Percentiles rank a stretch among this genome's conserved stretches.
These are phyloP conservation scores for Metopolophium dirhodum DNA, from an alignment of 1,140 invertebrate genomes.

Conservation along the genomic window DNA sequence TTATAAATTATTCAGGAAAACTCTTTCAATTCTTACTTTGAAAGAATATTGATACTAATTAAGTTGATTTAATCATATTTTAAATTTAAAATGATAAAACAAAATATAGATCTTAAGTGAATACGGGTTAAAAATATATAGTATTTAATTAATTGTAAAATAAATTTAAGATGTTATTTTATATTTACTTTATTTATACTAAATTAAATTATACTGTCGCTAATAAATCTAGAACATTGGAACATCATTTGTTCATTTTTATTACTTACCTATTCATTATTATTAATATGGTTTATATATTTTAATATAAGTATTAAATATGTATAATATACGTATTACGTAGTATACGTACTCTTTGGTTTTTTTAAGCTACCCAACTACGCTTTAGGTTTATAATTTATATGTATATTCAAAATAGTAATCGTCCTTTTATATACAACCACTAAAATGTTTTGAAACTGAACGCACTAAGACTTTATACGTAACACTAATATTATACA, in stretches of 20 bases:
- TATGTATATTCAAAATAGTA: background rate
- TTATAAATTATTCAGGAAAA: background rate
- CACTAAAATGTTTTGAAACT: background rate
- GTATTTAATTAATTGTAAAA: background rate
- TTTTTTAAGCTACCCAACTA: background rate
- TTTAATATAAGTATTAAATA: background rate
- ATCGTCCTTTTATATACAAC: background rate
- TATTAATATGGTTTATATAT: background rate
- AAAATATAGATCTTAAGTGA: no score
- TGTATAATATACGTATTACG: background rate
- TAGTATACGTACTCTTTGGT: background rate
- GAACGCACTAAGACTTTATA: background rate
- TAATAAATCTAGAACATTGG: background rate
- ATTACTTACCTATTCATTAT: background rate
- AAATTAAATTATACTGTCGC: background rate
- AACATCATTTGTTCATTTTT: background rate
- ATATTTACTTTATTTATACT: background rate
- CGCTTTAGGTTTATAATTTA: no score
- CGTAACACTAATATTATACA: background rate
- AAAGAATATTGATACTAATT: no score
- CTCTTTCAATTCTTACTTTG: background rate
- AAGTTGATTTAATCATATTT: no score
- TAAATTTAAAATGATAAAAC: no score
- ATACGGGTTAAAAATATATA: no score
- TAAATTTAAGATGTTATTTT: background rate